Percentiles rank a stretch among this genome's conserved stretches.
phyloP scores from a whole-genome alignment of 2,113 vertebrate genomes.

The Anhinga rufa region DNA sequence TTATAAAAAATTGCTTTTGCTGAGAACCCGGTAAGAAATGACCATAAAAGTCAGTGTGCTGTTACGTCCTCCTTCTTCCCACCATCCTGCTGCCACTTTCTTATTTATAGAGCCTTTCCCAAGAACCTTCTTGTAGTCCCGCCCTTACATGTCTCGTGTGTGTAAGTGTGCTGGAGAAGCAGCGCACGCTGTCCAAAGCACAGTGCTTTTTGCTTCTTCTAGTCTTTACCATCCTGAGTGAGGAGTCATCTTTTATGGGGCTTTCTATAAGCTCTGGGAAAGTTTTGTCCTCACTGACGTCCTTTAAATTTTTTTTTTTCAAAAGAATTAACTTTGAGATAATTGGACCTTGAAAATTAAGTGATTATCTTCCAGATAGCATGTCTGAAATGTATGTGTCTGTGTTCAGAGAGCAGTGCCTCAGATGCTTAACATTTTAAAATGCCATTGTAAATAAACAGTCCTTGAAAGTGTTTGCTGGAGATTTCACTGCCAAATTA shows the following conservation, averaged over 20 bases:
- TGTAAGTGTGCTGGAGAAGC: background rate
- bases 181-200: accelerated
- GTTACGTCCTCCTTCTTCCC: background rate
- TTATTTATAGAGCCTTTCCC: conserved; percentile 40
- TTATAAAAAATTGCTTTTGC: background rate
- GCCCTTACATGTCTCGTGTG: background rate
- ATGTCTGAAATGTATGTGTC: background rate
- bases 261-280: background rate
- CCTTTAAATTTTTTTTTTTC: background rate
- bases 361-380: background rate
- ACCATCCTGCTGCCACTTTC: conserved; percentile 13
- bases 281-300: background rate
- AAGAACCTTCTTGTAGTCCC: background rate
- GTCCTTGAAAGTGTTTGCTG: background rate
- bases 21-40: background rate
- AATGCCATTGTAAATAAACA: conserved; percentile 25
- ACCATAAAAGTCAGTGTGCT: conserved; percentile 14
- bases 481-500: background rate
- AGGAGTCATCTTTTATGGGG: background rate
- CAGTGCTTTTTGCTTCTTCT: background rate
- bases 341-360: background rate
- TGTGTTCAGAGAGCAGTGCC: background rate
- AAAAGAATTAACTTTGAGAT: background rate
- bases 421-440: conserved; percentile 32
- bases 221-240: background rate